phyloP scores from a whole-genome alignment of 2,113 vertebrate species.

The Microtus montanus region DNA sequence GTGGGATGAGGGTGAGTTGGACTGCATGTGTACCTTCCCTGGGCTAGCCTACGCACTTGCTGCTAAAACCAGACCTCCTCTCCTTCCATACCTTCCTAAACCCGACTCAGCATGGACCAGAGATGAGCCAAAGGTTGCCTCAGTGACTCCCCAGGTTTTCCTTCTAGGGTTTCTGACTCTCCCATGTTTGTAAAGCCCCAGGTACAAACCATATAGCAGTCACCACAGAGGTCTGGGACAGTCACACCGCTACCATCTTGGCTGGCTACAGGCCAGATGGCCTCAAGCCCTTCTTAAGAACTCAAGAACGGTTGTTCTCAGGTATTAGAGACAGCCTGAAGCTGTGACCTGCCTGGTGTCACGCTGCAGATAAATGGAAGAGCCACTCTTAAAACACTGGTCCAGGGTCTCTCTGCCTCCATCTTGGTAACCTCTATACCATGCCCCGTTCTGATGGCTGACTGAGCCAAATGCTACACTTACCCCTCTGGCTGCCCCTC shows the following conservation, averaged over 20 bases:
- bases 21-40: background rate
- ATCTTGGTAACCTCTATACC: background rate
- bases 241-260: background rate
- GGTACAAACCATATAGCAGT: background rate
- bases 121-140: background rate
- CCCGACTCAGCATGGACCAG: background rate
- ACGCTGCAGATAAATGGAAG: background rate
- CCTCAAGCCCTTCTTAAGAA: background rate
- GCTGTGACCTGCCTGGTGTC: background rate
- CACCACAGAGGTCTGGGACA: background rate
- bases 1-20: background rate
- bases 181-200: background rate
- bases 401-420: background rate
- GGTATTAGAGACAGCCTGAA: background rate
- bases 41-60: background rate
- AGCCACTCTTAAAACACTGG: background rate
- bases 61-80: background rate
- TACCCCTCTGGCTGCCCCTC: slow-evolving; percentile 69
- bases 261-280: background rate
- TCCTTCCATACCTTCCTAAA: background rate
- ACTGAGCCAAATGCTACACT: slow-evolving; percentile 66
- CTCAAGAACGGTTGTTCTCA: background rate
- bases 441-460: background rate
- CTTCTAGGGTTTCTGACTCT: background rate
- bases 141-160: background rate